phyloP scores from a whole-genome alignment of 2,113 vertebrate species.

The Suncus etruscus region DNA sequence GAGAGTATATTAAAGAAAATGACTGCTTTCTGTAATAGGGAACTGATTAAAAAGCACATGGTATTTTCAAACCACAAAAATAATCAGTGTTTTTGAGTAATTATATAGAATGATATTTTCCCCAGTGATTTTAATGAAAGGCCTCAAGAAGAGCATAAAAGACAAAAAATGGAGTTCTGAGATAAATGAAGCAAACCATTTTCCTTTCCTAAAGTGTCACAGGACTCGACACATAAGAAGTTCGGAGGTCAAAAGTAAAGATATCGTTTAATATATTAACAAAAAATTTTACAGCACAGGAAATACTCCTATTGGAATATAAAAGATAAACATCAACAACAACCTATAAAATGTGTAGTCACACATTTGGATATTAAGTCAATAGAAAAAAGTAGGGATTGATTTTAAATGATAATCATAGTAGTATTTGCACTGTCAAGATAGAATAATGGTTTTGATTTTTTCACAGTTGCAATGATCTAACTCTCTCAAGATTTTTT shows the following conservation, averaged over 20 bases:
- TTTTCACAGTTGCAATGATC: constrained; percentile 27
- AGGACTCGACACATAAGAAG: neutral
- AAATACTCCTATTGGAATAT: neutral
- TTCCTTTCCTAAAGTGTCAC: neutral
- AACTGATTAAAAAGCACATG: neutral
- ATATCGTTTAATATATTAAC: neutral
- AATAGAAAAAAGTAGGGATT: neutral
- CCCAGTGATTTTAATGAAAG: neutral
- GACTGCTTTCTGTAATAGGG: neutral
- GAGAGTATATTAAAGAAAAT: neutral
- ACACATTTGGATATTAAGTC: neutral
- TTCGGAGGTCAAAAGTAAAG: neutral
- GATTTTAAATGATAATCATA: neutral
- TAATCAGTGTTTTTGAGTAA: neutral
- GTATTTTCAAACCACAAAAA: neutral
- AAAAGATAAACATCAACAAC: neutral
- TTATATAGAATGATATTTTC: neutral
- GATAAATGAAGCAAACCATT: neutral
- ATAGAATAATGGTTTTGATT: constrained; percentile 62
- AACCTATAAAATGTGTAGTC: neutral
- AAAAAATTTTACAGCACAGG: neutral
- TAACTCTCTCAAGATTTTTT: constrained; percentile 45
- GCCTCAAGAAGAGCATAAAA: neutral
- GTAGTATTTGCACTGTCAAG: constrained; percentile 36
- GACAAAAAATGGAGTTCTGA: neutral